phyloP scores from a whole-genome alignment of 2,797 vertebrate genomes.

The Pangasius mekongensis region DNA sequence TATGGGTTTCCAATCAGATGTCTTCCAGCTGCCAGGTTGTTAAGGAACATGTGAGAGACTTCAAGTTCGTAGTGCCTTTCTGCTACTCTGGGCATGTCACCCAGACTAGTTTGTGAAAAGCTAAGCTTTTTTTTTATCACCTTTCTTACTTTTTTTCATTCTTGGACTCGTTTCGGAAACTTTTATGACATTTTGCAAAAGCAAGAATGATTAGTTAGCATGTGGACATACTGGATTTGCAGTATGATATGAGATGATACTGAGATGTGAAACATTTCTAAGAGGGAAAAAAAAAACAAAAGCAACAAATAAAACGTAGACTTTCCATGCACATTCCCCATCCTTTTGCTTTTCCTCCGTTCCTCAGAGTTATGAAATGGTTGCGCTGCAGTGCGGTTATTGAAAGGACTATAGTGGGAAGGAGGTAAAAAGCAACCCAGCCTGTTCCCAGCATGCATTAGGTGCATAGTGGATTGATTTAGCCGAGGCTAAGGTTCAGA shows the following conservation, averaged over 20 bases:
- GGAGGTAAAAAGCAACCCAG: neutral
- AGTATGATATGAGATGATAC: neutral
- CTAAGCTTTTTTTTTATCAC: slow-evolving; percentile 67
- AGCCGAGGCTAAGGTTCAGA: slow-evolving; percentile 47
- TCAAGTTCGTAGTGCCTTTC: slow-evolving; percentile 40
- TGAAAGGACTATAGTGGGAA: slow-evolving; percentile 2
- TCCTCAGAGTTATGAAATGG: slow-evolving; percentile 17
- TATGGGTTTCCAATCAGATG: slow-evolving; percentile 61
- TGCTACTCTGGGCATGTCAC: slow-evolving; percentile 55
- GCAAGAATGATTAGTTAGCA: slow-evolving; percentile 26
- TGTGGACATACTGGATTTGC: neutral
- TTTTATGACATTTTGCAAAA: slow-evolving; percentile 23
- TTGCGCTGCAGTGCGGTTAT: slow-evolving; percentile 15
- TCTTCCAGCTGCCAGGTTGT: slow-evolving; percentile 62
- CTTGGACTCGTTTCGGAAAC: slow-evolving; percentile 55
- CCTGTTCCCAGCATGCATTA: slow-evolving; percentile 42
- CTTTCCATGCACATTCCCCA: neutral
- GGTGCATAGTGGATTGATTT: slow-evolving; percentile 33
- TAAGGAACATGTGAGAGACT: slow-evolving; percentile 57
- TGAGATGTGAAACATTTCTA: neutral
- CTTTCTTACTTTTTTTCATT: slow-evolving; percentile 67
- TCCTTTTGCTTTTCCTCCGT: neutral
- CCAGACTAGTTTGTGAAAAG: slow-evolving; percentile 47
- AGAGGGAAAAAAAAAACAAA: neutral
- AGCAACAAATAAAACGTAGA: neutral